These are phyloP conservation scores for Sinocyclocheilus maitianheensis DNA, from an alignment of 2,113 vertebrate genomes.

Conservation along the genomic window DNA sequence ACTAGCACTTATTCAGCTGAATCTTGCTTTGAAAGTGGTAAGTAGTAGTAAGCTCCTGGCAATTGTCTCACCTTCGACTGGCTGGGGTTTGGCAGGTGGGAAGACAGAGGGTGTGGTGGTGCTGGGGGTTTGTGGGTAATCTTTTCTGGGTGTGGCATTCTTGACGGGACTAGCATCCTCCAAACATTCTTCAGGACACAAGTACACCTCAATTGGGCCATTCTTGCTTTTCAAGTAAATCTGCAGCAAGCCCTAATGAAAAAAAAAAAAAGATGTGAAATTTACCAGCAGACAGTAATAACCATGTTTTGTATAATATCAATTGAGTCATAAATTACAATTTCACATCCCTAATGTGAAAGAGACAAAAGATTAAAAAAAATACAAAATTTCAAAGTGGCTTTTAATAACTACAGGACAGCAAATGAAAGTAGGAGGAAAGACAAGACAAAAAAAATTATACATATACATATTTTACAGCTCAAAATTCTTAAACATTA, in stretches of 20 bases:
- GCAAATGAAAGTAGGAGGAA: too few species aligned
- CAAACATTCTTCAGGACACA: conserved; percentile 86
- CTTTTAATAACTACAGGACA: too few species aligned
- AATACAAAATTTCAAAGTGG: too few species aligned
- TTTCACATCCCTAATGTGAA: neutral
- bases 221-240: conserved; percentile 91
- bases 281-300: too few species aligned
- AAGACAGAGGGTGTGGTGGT: neutral
- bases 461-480: too few species aligned
- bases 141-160: conserved; percentile 67
- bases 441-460: too few species aligned
- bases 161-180: conserved; percentile 81
- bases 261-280: neutral
- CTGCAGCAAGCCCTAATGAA: conserved; percentile 81
- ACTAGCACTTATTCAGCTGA: too few species aligned
- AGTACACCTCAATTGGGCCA: conserved; percentile 91
- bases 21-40: neutral
- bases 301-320: neutral
- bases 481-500: too few species aligned
- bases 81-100: conserved; percentile 65
- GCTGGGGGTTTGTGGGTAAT: conserved; percentile 48
- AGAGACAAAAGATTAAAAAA: too few species aligned
- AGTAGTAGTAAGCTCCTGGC: neutral
- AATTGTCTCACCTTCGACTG: conserved; percentile 61
- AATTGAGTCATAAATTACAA: neutral